Base-by-base conservation (phyloP, 2,888 invertebrate genomes). In the Flexamia atlantica region DNA sequence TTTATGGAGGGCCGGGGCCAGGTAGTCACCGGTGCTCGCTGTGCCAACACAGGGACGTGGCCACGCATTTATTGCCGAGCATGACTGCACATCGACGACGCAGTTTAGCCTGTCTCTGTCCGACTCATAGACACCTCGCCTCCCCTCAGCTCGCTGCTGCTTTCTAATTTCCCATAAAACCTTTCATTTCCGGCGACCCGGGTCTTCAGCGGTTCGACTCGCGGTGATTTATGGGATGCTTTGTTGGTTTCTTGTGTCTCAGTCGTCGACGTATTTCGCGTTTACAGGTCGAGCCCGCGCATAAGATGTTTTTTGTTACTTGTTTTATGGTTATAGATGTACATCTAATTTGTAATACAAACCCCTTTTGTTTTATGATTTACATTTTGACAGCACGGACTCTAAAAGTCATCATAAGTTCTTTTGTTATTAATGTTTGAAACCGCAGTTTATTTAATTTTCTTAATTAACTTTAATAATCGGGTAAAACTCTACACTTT, bases 131-230 rank as follows among this genome's bases (percentile, higher is more conserved):
- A 20, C 20, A 23, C 53, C 53, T 23, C 3, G 20, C 12, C 46
- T 17, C 17, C 72, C 3, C 36, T 14, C 76, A 14, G 14, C 17
- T 46, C 50, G 12, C 74, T 23, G 74, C 28, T 46, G 53, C 57
- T 79, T 79, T 57, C 57, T 53, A 79, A 79, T 79, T 79, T 79
- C 79, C 79, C 79, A 79, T 79, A 79, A 79, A 79, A 79, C 79
- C 79, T 79, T 79, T 79, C 79, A 79, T 79, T 79, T 79, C 79
- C 79, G 79, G 53, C 57, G 79, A 50, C 57, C 57, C 70, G 40
- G 23, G 70, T 40, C 79, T n/a, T 79, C 32, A 79, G 4, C 57
- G 74, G 25, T 50, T 46, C 30, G 23, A n/a, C 25, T 12, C 0
- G 4, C 23, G 46, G n/a, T 57, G 79, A 79, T 79, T 79, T 79